Evolutionary conservation across 2,888 invertebrate genomes (phyloP).

Genomic region (Caenorhabditis drosophilae): DNA sequence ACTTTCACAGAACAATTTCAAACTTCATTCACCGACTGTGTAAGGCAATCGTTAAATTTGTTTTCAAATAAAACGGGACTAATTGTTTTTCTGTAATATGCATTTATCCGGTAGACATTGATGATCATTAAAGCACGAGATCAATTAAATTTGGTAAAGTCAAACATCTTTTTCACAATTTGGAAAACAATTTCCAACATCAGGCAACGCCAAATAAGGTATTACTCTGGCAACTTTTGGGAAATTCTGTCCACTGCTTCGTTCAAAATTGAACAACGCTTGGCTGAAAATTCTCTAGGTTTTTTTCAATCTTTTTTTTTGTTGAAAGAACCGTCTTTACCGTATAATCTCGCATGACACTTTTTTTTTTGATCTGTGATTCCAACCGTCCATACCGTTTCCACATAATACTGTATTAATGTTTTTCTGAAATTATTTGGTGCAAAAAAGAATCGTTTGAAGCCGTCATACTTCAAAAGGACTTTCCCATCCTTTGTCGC

Average conservation of each 20-base stretch:
- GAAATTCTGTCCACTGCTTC: conserved; percentile 37
- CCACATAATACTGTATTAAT: conserved; percentile 34
- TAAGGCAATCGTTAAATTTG: too few relatives aligned
- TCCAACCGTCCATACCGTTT: conserved; percentile 35
- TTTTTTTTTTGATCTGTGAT: conserved; percentile 28
- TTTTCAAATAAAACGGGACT: too few relatives aligned
- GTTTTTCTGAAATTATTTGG: conserved; percentile 32
- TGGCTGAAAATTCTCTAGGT: background rate
- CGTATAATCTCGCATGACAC: conserved; percentile 23
- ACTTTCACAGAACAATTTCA: too few relatives aligned
- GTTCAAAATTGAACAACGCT: conserved; percentile 39
- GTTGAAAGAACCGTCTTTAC: background rate
- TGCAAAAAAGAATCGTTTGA: background rate
- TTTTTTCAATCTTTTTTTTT: background rate
- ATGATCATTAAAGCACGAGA: too few relatives aligned
- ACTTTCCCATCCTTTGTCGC: conserved; percentile 49
- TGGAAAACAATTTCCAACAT: conserved; percentile 57
- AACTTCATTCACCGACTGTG: too few relatives aligned
- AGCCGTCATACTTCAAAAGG: conserved; percentile 41
- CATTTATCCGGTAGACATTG: too few relatives aligned
- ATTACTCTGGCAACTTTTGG: conserved; percentile 48
- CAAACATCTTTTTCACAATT: conserved; percentile 49
- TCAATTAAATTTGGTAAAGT: too few relatives aligned
- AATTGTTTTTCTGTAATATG: too few relatives aligned
- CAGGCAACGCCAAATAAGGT: conserved; percentile 45